Percentiles rank a stretch among this genome's conserved stretches.
These are phyloP conservation scores for Coptodon bakossiorum DNA, from an alignment of 2,113 vertebrate species.

Conservation along the genomic window DNA sequence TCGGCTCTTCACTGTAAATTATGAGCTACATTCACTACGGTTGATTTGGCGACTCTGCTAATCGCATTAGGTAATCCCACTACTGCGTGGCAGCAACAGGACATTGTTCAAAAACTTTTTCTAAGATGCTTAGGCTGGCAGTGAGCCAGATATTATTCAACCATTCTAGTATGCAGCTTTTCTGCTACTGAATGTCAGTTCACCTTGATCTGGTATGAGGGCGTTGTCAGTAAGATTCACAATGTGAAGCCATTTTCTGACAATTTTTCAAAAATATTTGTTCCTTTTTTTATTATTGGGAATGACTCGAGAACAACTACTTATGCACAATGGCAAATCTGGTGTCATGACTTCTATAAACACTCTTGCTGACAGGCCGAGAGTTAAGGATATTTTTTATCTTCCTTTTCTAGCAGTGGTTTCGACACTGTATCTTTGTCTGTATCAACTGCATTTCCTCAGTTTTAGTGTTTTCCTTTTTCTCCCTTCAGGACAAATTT, in stretches of 20 bases:
- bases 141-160: conserved; percentile 13
- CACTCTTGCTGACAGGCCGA: background rate
- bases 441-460: background rate
- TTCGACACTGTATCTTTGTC: background rate
- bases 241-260: background rate
- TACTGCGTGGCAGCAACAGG: conserved; percentile 17
- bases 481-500: background rate
- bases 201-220: conserved; percentile 33
- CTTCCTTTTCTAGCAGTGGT: background rate
- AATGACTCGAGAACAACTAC: background rate
- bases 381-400: background rate
- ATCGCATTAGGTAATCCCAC: conserved; percentile 68
- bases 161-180: background rate
- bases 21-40: conserved; percentile 43
- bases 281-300: background rate
- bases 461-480: background rate
- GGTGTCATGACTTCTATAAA: background rate
- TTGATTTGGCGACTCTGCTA: conserved; percentile 43
- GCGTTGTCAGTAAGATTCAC: background rate
- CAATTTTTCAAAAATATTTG: background rate
- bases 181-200: background rate
- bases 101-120: conserved; percentile 52
- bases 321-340: background rate
- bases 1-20: conserved; percentile 56
- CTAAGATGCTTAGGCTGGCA: conserved; percentile 35